Percentiles rank a stretch among this genome's conserved stretches.
phyloP scores from a whole-genome alignment of 2,113 vertebrate species.

The Emberiza fucata region DNA sequence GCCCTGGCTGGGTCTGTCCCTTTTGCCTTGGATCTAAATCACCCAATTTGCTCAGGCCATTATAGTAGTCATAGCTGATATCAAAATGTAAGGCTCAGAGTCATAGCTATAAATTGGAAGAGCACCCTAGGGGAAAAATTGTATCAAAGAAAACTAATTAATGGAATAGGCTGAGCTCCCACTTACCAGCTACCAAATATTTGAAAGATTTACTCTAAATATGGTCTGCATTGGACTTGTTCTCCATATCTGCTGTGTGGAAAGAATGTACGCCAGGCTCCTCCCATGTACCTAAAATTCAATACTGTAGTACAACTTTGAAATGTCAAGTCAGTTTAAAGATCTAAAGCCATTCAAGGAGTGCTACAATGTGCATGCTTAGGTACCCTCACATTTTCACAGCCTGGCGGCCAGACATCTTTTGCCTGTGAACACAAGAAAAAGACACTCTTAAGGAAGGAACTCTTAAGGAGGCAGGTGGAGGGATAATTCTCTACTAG shows the following conservation, averaged over 20 bases:
- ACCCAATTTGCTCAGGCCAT: not conserved
- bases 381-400: not conserved
- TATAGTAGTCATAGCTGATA: not conserved
- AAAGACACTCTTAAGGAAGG: not conserved
- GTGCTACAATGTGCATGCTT: not conserved
- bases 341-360: not conserved
- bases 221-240: not conserved
- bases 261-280: not conserved
- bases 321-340: not conserved
- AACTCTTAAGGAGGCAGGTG: not conserved
- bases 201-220: not conserved
- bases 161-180: not conserved
- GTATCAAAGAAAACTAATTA: not conserved
- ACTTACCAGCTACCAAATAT: not conserved
- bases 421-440: not conserved
- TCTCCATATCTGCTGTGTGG: not conserved
- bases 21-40: not conserved
- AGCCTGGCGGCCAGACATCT: not conserved
- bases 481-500: not conserved
- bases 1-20: not conserved
- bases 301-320: not conserved
- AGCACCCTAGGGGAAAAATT: not conserved
- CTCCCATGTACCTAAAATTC: not conserved
- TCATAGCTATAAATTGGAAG: not conserved
- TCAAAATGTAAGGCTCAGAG: not conserved